These are phyloP conservation scores for Buathra laborator DNA, from an alignment of 2,888 invertebrate species.

Conservation along the genomic window DNA sequence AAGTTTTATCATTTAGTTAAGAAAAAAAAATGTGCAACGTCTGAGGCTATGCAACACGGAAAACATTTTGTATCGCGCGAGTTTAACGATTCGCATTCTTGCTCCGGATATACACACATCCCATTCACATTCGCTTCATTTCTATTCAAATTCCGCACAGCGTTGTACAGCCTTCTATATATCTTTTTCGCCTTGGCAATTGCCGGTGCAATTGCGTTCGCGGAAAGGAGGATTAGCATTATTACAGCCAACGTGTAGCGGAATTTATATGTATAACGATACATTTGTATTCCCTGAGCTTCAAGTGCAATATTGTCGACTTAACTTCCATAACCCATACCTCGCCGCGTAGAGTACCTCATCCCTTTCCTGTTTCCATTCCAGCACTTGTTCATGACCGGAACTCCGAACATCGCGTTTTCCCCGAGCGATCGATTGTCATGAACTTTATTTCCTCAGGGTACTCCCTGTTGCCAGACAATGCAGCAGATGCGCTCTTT, in stretches of 20 bases:
- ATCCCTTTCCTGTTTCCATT: background rate
- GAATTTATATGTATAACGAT: too few species aligned
- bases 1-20: too few species aligned
- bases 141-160: background rate
- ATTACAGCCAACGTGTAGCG: too few species aligned
- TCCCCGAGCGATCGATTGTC: conserved; percentile 25
- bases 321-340: too few species aligned
- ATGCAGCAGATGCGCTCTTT: background rate
- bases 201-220: too few species aligned
- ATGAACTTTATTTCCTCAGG: conserved; percentile 3
- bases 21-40: too few species aligned
- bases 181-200: too few species aligned
- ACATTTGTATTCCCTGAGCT: too few species aligned
- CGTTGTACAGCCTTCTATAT: too few species aligned
- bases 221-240: too few species aligned
- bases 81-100: conserved; percentile 21
- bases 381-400: background rate
- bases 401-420: too few species aligned
- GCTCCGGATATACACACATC: conserved; percentile 16
- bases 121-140: background rate
- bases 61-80: background rate
- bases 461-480: background rate
- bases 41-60: background rate
- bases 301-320: too few species aligned
- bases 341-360: background rate